Evolutionary conservation across 2,797 vertebrate species (phyloP).

Genomic region (Malacoctenus gilli): DNA sequence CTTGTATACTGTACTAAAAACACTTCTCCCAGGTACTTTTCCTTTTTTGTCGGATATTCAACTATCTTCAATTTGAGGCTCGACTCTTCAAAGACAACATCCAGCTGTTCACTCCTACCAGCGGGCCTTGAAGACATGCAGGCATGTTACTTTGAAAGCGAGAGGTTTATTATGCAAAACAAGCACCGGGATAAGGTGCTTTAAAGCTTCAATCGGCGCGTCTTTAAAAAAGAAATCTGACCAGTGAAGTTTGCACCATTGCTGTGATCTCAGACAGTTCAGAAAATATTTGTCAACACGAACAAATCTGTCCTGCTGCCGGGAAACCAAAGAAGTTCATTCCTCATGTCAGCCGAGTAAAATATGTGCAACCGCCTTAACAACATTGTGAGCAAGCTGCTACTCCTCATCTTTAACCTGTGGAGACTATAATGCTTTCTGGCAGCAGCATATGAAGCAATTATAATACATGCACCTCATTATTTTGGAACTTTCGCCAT

Average conservation of each 20-base stretch:
- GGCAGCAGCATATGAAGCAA: background rate
- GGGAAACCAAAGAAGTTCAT: slow-evolving; percentile 36
- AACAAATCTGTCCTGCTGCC: slow-evolving; percentile 43
- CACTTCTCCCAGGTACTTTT: slow-evolving; percentile 37
- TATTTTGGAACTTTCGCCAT: slow-evolving; percentile 14
- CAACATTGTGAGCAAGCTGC: slow-evolving; percentile 9
- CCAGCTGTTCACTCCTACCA: slow-evolving; percentile 43
- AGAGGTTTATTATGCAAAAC: slow-evolving; percentile 55
- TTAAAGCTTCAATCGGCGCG: slow-evolving; percentile 48
- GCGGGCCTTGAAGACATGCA: slow-evolving; percentile 29
- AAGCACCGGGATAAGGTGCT: slow-evolving; percentile 39
- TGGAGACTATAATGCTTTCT: slow-evolving; percentile 7
- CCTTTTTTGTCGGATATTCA: slow-evolving; percentile 25
- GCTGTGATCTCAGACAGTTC: slow-evolving; percentile 45
- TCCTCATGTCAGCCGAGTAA: slow-evolving; percentile 19
- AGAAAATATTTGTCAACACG: slow-evolving; percentile 49
- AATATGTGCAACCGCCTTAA: slow-evolving; percentile 22
- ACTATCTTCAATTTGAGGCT: slow-evolving; percentile 23
- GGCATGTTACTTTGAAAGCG: slow-evolving; percentile 50
- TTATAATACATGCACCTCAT: background rate
- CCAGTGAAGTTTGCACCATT: slow-evolving; percentile 23
- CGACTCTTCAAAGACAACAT: slow-evolving; percentile 50
- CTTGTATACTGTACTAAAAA: slow-evolving; percentile 39
- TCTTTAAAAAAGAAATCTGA: slow-evolving; percentile 29
- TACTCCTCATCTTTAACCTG: slow-evolving; percentile 24